These are phyloP conservation scores for Tridacna crocea DNA, from an alignment of 2,888 invertebrate species.

Conservation along the genomic window DNA sequence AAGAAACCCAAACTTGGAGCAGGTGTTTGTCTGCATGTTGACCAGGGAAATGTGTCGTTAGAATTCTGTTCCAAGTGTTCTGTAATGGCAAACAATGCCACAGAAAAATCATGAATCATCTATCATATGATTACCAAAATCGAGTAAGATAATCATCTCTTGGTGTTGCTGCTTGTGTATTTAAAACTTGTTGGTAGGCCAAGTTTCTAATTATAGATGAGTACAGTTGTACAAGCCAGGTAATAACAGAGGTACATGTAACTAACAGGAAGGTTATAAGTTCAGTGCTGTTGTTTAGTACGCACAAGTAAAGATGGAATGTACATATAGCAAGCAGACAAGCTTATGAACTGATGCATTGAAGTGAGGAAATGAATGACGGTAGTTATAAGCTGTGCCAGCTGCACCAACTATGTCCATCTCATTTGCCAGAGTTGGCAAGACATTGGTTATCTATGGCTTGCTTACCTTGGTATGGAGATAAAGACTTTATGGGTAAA, in stretches of 20 bases:
- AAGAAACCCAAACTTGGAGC: slow-evolving; percentile 42
- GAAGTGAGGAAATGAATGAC: neutral
- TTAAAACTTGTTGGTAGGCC: slow-evolving; percentile 20
- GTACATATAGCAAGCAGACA: neutral
- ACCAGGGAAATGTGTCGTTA: slow-evolving; percentile 73
- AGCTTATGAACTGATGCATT: neutral
- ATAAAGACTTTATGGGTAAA: too few relatives aligned
- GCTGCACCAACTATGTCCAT: too few relatives aligned
- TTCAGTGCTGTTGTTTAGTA: neutral
- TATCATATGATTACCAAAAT: neutral
- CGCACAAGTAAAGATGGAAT: too few relatives aligned
- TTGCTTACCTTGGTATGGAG: too few relatives aligned
- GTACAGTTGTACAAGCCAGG: too few relatives aligned
- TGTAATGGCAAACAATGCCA: slow-evolving; percentile 56
- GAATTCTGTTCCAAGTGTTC: slow-evolving; percentile 81
- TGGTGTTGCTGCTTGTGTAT: neutral
- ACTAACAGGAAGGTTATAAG: neutral
- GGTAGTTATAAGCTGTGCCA: neutral
- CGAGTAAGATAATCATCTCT: neutral
- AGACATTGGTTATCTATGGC: too few relatives aligned
- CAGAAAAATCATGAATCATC: slow-evolving; percentile 20
- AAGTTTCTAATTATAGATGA: neutral
- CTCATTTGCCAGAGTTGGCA: too few relatives aligned
- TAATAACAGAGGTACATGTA: too few relatives aligned
- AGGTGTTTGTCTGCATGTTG: slow-evolving; percentile 82